Conservation (phyloP, 2,797 vertebrate species). For the Sebastolobus alascanus region DNA sequence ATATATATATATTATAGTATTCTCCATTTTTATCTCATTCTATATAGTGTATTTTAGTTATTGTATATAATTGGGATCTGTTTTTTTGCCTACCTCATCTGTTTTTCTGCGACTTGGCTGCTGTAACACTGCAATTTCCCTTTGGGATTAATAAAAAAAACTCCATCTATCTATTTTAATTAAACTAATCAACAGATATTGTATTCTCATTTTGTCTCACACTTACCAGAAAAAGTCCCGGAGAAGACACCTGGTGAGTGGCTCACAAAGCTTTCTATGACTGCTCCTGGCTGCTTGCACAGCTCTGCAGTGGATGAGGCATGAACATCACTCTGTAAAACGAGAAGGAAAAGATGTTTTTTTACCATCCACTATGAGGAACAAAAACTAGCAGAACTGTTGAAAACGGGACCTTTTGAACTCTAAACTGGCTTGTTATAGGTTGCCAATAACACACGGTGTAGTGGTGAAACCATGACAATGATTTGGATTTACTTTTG, state of each 20-base stretch:
- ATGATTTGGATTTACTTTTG: not conserved
- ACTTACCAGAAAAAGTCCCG: constrained; percentile 94
- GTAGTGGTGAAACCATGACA: not conserved
- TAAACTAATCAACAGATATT: not conserved
- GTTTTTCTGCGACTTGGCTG: not conserved
- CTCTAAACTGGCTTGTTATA: not conserved
- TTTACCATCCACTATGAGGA: not conserved
- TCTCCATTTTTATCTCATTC: not conserved
- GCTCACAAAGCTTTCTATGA: constrained; percentile 95
- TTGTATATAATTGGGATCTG: not conserved
- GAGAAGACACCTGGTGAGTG: constrained; percentile 96
- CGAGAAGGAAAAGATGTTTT: not conserved
- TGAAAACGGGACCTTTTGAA: not conserved
- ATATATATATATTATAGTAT: not conserved
- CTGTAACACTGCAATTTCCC: not conserved
- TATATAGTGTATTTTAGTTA: not conserved
- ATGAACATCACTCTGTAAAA: constrained; percentile 81
- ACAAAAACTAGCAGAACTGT: not conserved
- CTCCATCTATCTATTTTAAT: not conserved
- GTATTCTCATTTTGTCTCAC: not conserved
- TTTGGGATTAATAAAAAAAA: not conserved
- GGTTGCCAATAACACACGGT: not conserved
- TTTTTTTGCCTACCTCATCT: not conserved
- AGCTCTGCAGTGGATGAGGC: constrained; percentile 69
- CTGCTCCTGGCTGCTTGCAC: constrained; percentile 89